Evolutionary conservation across 1,140 invertebrate genomes (phyloP), one percentile per base, ranked within the genome.

Genomic region (Akabosia matsudoensis): DNA sequence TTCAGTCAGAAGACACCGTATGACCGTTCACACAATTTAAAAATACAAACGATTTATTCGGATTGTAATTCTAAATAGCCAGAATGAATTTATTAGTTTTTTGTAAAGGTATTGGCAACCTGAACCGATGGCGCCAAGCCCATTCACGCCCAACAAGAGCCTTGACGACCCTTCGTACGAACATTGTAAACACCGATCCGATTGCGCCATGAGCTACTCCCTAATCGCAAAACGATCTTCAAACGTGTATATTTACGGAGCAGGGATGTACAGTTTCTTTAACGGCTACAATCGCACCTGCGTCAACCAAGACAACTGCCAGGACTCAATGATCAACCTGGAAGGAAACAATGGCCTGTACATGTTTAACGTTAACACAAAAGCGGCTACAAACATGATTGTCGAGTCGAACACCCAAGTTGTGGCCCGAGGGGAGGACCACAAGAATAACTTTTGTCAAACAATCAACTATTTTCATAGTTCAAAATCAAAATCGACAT

Each of bases 101-200:
- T n/a, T n/a, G n/a, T n/a, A n/a, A n/a, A n/a, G n/a, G n/a, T n/a
- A 80, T 34, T 80, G 79, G 79, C 79, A 80, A 54, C 73, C 77
- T 10, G 77, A 54, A 10, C 79, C 79, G 61, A 34, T 54, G 22
- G 79, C 77, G 52, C 79, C 79, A 16, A 31, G 61, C 61, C 79
- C 79, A 22, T 78, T 72, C 70, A 78, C 45, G 7, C 73, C 75
- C 4, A 78, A 70, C 77, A 10, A 22, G 4, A 24, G n/a, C 7
- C 76, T 74, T 52, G 22, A 67, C 54, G 79, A 80, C 33, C 79
- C 79, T 3, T 37, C 71, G 0, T 80, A 80, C 71, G 73, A 16
- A 0, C 79, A 80, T 51, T 80, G 79, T 31, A 45, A 45, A n/a
- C 22, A 34, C 24, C n/a, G 70, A 22, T 34, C 33, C 7, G 33